Conservation (phyloP, 2,888 invertebrate species). For the Prenolepis imparis region DNA sequence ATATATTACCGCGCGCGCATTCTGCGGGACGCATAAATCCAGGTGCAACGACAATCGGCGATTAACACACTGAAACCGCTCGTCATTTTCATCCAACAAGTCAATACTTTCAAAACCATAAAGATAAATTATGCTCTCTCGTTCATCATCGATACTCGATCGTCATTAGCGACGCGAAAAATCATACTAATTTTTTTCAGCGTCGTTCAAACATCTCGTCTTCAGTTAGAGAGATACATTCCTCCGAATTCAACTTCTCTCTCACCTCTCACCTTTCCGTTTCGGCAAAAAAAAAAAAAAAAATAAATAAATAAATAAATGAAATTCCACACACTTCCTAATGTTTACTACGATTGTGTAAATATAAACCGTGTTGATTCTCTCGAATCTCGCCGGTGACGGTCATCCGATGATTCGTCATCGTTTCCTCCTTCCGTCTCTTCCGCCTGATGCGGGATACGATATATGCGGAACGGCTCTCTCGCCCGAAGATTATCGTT, state of each 20-base stretch:
- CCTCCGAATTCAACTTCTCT: neutral
- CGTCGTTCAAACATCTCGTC: neutral
- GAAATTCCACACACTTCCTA: neutral
- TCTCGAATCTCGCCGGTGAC: constrained; percentile 32
- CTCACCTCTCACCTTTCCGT: constrained; percentile 39
- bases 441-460: constrained; percentile 9
- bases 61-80: constrained; percentile 52
- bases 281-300: neutral
- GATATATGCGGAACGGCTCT: constrained; percentile 68
- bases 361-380: constrained; percentile 43
- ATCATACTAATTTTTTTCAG: neutral
- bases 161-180: neutral
- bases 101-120: constrained; percentile 12
- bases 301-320: too few species aligned
- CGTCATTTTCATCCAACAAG: neutral
- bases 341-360: constrained; percentile 30
- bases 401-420: constrained; percentile 62
- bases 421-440: constrained; percentile 40
- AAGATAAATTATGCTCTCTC: neutral
- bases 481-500: constrained; percentile 71
- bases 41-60: constrained; percentile 67
- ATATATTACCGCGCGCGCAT: constrained; percentile 69
- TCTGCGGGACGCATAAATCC: constrained; percentile 67
- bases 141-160: neutral
- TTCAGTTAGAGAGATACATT: neutral